Base-by-base conservation (phyloP, 2,888 invertebrate genomes). In the Bellardia bayeri region DNA sequence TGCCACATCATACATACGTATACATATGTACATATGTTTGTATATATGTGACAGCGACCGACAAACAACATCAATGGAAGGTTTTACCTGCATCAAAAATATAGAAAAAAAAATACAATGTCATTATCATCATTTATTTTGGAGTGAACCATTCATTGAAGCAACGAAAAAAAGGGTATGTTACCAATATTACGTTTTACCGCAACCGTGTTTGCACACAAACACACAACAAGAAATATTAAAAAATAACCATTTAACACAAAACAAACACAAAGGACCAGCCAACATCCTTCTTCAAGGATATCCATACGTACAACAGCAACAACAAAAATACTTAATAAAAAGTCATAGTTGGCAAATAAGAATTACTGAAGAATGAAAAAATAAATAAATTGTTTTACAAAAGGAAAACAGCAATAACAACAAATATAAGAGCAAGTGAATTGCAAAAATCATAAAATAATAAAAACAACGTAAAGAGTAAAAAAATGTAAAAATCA, bases 61-160 rank as follows among this genome's bases (percentile, higher is more conserved):
- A 49, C 23, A 66, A n/a, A 3, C 45, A 45, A 9, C 13, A 45
- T 45, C 13, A 45, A 66, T 16, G 42, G 42, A 66, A 66, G 16
- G 37, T 45, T 71, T 49, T 63, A 75, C 45, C 45, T 45, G 61
- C 74, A 61, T 75, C 7, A 49, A 49, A 54, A 61, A 63, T 23
- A 23, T 23, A 23, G 23, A 75, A 58, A 42, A 83, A 74, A 66
- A 81, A 74, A 54, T 30, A 51, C 42, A 42, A 56, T 66, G 16
- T 75, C 75, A 84, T 71, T 80, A 80, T 75, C 37, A 87, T 78
- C 84, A 85, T 86, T 80, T 87, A 82, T 79, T 88, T 89, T 87
- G 80, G 33, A 86, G 80, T 69, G 68, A 79, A 63, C 69, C 72
- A 84, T 16, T 56, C 72, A 84, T 16, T 56, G 33, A 72, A 82